These are phyloP conservation scores for Hesperophylax magnus DNA, from an alignment of 1,140 invertebrate genomes.

Conservation along the genomic window DNA sequence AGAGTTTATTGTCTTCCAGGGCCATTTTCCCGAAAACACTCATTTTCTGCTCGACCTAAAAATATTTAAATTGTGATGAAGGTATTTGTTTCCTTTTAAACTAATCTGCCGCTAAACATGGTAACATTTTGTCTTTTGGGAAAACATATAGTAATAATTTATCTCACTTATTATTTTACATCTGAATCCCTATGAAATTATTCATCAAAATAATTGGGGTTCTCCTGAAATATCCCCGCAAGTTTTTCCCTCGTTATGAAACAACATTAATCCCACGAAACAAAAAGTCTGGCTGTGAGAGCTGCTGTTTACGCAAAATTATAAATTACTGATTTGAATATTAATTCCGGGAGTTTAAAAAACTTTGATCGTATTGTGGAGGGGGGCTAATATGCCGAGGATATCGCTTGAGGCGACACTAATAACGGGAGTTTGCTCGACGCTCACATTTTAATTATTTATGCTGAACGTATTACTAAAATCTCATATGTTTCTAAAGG, in stretches of 20 bases:
- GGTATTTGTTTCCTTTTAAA: not conserved
- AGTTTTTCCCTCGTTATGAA: slow-evolving; percentile 18
- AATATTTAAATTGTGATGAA: slow-evolving; percentile 18
- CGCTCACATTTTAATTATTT: too few relatives aligned
- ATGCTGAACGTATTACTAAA: too few relatives aligned
- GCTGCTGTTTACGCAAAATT: not conserved
- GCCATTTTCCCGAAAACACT: slow-evolving; percentile 19
- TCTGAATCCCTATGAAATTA: not conserved
- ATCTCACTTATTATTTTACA: too few relatives aligned
- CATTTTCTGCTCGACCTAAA: slow-evolving; percentile 17
- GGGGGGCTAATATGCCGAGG: too few relatives aligned
- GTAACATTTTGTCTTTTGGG: too few relatives aligned
- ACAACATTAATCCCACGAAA: slow-evolving; percentile 7
- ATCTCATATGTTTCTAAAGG: too few relatives aligned
- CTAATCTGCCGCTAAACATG: not conserved
- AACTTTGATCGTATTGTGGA: too few relatives aligned
- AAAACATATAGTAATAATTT: too few relatives aligned
- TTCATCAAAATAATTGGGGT: slow-evolving; percentile 26
- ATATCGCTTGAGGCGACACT: too few relatives aligned
- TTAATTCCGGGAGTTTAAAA: slow-evolving; percentile 1
- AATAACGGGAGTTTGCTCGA: too few relatives aligned
- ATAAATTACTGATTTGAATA: slow-evolving; percentile 10
- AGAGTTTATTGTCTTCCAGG: slow-evolving; percentile 27
- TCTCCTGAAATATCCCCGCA: not conserved
- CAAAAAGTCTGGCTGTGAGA: slow-evolving; percentile 20